Evolutionary conservation across 2,797 vertebrate species (phyloP), one percentile per base, ranked within the genome.

Genomic region (Eulemur rubriventer): DNA sequence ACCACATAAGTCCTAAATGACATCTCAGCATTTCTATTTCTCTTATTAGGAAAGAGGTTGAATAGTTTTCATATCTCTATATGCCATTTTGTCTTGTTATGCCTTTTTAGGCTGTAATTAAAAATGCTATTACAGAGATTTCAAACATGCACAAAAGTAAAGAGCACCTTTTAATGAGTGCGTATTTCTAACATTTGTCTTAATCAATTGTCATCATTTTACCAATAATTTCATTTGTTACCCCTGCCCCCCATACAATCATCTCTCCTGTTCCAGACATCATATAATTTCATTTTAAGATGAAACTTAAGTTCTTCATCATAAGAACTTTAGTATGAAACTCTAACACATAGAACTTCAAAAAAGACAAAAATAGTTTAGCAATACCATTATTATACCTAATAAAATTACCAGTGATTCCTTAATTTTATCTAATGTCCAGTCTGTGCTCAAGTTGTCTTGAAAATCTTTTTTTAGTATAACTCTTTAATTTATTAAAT

Each of bases 341-440:
- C 28, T 89, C 7, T 46, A 70, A 80, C 17, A 78, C 2, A 76
- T 20, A 81, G 24, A 84, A 70, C 16, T 73, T 65, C 38, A 86
- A 80, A 89, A 91, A 72, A 22, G 33, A 16, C 11, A 13, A 57
- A 57, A 41, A 88, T 26, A 17, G 50, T 72, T 35, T 73, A 73
- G 20, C 16, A 80, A 70, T 69, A 41, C 4, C 13, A 73, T 65
- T 91, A 81, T 88, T 73, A 75, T 35, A 65, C 10, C 22, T 91
- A 85, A 72, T 69, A 86, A 93, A 85, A 83, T 89, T 85, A n/a
- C 9, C 67, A 92, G 14, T 12, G 80, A 89, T 85, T 90, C 24
- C 3, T 67, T 94, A 52, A n/a, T 73, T 90, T 82, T 97, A 65
- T 80, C n/a, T 86, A 85, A 75, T 78, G 17, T 24, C 20, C 22